Evolutionary conservation across 2,888 invertebrate species (phyloP).

Genomic region (Pammene aurita): DNA sequence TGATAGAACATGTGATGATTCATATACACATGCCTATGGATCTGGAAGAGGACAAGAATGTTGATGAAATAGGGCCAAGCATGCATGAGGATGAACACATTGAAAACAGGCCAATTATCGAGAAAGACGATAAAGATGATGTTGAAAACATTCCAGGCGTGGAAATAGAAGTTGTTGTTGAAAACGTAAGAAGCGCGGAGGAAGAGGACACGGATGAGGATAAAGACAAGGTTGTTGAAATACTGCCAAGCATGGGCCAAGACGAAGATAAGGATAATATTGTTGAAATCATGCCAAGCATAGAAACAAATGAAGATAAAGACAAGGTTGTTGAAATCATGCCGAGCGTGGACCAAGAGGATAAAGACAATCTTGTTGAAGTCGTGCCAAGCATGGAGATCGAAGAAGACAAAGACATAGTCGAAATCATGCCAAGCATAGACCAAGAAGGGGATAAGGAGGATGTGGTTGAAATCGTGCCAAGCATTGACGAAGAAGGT

Average conservation of each 20-base stretch:
- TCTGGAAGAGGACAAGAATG: not conserved
- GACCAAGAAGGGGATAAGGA: not conserved
- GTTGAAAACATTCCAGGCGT: not conserved
- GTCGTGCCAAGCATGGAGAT: not conserved
- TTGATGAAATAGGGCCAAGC: not conserved
- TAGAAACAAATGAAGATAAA: not conserved
- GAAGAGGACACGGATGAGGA: not conserved
- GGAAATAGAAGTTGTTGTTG: not conserved
- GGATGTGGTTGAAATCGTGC: not conserved
- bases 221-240: not conserved
- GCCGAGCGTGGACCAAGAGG: not conserved
- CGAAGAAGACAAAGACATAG: not conserved
- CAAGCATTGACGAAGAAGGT: not conserved
- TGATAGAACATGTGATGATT: slow-evolving; percentile 3
- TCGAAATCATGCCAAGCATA: slow-evolving; percentile 1
- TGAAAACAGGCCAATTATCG: no score
- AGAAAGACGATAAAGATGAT: not conserved
- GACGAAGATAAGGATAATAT: not conserved
- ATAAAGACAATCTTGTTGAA: not conserved
- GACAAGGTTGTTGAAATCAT: not conserved
- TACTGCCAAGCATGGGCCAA: not conserved
- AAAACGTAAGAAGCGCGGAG: not conserved
- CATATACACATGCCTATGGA: slow-evolving; percentile 12
- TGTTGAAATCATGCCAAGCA: slow-evolving; percentile 1
- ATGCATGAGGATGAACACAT: no score